These are phyloP conservation scores for Lydus trimaculatus DNA, from an alignment of 2,888 invertebrate genomes.

Conservation along the genomic window DNA sequence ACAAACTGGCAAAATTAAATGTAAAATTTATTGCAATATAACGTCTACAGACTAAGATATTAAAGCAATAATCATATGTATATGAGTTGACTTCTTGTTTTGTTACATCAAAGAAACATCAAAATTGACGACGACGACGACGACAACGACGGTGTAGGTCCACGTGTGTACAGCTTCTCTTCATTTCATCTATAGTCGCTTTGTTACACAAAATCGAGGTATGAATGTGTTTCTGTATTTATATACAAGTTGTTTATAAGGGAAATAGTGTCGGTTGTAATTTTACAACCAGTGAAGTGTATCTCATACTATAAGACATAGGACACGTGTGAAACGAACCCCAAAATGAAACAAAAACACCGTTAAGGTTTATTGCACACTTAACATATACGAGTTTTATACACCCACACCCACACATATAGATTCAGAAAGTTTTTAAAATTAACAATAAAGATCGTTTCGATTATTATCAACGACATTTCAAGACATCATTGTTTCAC, in stretches of 20 bases:
- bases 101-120: not conserved
- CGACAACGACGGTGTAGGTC: not conserved
- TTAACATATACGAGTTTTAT: slow-evolving; percentile 22
- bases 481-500: slow-evolving; percentile 47
- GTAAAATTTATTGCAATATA: slow-evolving; percentile 50
- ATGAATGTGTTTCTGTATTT: slow-evolving; percentile 32
- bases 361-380: slow-evolving; percentile 48
- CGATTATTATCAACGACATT: slow-evolving; percentile 14
- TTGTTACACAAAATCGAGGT: slow-evolving; percentile 21
- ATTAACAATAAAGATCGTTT: not conserved
- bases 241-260: slow-evolving; percentile 26
- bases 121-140: not conserved
- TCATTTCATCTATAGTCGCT: slow-evolving; percentile 18
- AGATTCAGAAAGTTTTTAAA: no score
- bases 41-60: not conserved
- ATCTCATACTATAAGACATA: slow-evolving; percentile 32
- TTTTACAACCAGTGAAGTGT: slow-evolving; percentile 36
- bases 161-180: not conserved
- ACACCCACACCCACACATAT: no score
- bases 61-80: slow-evolving; percentile 8
- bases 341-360: slow-evolving; percentile 46
- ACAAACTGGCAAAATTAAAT: slow-evolving; percentile 51
- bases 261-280: slow-evolving; percentile 31
- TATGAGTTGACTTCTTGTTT: not conserved
- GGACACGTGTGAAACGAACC: slow-evolving; percentile 39